phyloP scores from a whole-genome alignment of 2,797 vertebrate genomes.

The Telmatherina bonti region DNA sequence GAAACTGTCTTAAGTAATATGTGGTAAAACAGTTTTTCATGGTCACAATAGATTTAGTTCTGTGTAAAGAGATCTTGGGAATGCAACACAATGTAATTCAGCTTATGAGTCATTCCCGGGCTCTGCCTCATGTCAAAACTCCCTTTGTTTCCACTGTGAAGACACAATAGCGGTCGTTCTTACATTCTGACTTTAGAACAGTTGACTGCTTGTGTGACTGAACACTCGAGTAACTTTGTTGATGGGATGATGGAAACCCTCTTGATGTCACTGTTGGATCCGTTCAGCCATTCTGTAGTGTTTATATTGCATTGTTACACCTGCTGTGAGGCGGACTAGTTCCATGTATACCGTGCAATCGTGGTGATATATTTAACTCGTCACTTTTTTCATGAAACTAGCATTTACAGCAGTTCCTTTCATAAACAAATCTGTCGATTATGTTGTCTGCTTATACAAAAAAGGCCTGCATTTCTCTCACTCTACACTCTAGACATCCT shows the following conservation, averaged over 20 bases:
- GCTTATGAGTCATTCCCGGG: conserved; percentile 75
- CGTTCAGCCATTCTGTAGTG: conserved; percentile 41
- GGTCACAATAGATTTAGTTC: conserved; percentile 56
- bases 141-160: conserved; percentile 75
- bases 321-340: conserved; percentile 28
- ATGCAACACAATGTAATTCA: conserved; percentile 73
- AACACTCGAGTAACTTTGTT: conserved; percentile 71
- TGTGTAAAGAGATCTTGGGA: conserved; percentile 54
- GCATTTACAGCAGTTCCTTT: conserved; percentile 26
- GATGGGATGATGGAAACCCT: conserved; percentile 67
- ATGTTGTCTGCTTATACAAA: conserved; percentile 9
- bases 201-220: conserved; percentile 66
- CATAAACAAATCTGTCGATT: conserved; percentile 15
- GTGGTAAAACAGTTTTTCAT: conserved; percentile 55
- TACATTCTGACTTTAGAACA: conserved; percentile 68
- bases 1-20: conserved; percentile 53
- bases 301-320: conserved; percentile 50
- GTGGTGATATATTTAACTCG: not conserved
- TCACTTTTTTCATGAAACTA: not conserved
- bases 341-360: not conserved
- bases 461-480: conserved; percentile 13
- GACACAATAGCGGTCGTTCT: conserved; percentile 78
- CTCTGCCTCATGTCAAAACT: conserved; percentile 64
- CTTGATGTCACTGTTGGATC: conserved; percentile 72
- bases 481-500: conserved; percentile 7